Conservation (phyloP, 2,113 vertebrate genomes). For the Cyprinodon brontotheroides region DNA sequence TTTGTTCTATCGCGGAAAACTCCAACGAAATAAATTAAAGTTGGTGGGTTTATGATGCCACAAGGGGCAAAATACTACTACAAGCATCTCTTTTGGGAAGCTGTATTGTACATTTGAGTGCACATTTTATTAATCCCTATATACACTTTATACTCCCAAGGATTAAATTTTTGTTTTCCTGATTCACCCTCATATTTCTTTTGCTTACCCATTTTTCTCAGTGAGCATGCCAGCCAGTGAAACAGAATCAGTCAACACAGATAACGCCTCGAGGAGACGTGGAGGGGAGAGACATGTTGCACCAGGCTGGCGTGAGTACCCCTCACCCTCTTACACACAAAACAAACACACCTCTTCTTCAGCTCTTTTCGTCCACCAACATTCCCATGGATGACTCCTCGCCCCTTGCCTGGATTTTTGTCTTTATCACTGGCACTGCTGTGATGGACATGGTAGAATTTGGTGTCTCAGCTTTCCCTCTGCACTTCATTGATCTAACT, state of each 20-base stretch:
- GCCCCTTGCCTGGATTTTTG: not conserved
- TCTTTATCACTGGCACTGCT: slow-evolving; percentile 4
- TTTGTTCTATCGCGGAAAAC: not conserved
- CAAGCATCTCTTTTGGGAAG: not conserved
- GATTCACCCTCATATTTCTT: slow-evolving; percentile 32
- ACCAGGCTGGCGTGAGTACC: slow-evolving; percentile 95
- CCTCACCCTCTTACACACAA: slow-evolving; percentile 12
- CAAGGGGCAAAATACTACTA: not conserved
- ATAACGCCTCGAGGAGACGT: slow-evolving; percentile 94
- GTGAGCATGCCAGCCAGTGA: slow-evolving; percentile 99
- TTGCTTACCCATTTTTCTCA: slow-evolving; percentile 66
- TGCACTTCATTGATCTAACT: slow-evolving; percentile 26
- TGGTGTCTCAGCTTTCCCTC: slow-evolving; percentile 9
- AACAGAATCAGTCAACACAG: slow-evolving; percentile 97
- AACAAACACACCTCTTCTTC: slow-evolving; percentile 7
- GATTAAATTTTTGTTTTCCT: not conserved
- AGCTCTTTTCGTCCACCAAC: slow-evolving; percentile 22
- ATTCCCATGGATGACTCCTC: slow-evolving; percentile 19
- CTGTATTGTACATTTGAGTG: not conserved
- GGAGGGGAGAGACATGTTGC: slow-evolving; percentile 95
- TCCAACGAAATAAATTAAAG: not conserved
- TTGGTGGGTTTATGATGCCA: not conserved
- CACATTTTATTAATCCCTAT: not conserved
- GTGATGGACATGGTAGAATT: not conserved
- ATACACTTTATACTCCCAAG: not conserved